These are phyloP conservation scores for Coleophora flavipennella DNA, from an alignment of 2,888 invertebrate genomes.

Conservation along the genomic window DNA sequence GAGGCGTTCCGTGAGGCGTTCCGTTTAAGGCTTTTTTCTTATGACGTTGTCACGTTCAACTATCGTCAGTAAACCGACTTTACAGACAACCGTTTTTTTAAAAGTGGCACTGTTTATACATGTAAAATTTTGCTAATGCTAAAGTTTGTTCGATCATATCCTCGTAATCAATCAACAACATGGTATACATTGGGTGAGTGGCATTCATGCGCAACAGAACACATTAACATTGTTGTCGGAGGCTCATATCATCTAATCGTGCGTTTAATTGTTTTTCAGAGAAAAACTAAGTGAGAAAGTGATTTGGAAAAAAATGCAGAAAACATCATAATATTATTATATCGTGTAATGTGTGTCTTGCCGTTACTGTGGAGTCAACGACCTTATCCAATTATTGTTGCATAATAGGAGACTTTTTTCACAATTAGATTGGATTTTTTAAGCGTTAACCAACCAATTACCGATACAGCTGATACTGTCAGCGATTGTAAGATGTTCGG, in stretches of 20 bases:
- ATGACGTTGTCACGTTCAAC: too few species aligned
- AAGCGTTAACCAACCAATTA: slow-evolving; percentile 41
- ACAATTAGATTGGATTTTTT: slow-evolving; percentile 50
- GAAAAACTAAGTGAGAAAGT: slow-evolving; percentile 44
- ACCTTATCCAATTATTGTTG: slow-evolving; percentile 59
- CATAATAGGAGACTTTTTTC: slow-evolving; percentile 50
- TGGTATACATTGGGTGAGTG: slow-evolving; percentile 1
- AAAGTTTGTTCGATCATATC: too few species aligned
- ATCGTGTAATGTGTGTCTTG: slow-evolving; percentile 37
- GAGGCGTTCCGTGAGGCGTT: too few species aligned
- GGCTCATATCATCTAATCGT: slow-evolving; percentile 22
- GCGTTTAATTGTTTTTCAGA: slow-evolving; percentile 21
- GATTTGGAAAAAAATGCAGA: slow-evolving; percentile 35
- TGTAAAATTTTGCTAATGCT: too few species aligned
- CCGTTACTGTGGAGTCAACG: slow-evolving; percentile 43
- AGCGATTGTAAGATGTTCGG: slow-evolving; percentile 21
- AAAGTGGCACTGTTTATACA: too few species aligned
- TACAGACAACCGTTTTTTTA: too few species aligned
- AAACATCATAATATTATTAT: too few species aligned
- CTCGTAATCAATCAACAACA: neutral
- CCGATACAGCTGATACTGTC: slow-evolving; percentile 40
- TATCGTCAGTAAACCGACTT: too few species aligned
- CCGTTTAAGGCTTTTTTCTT: too few species aligned
- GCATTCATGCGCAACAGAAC: slow-evolving; percentile 41
- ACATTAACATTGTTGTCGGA: slow-evolving; percentile 18